Base-by-base conservation (phyloP, 2,113 vertebrate species). In the Polypterus senegalus region DNA sequence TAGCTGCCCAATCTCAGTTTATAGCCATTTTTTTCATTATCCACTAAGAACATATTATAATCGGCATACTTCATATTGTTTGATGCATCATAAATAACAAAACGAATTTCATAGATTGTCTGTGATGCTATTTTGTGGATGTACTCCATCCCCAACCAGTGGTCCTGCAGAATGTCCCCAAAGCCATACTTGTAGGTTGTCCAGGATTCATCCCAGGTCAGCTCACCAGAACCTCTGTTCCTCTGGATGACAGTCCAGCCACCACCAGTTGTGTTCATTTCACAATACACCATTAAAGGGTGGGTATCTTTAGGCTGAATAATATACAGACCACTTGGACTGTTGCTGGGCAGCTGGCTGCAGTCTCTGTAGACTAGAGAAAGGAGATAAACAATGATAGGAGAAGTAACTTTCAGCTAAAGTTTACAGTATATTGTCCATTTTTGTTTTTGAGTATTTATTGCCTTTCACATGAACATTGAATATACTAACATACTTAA, bases 211-310 rank as follows among this genome's bases (percentile, higher is more conserved):
- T 72, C 73, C 78, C 80, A 82, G 62, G 72, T 72, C 48, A 75
- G 65, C 0, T 67, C 10, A 0, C 69, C 74, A 61, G 68, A 67
- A 0, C 57, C 58, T 63, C 63, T 71, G 60, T 82, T 82, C 63
- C 71, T 79, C 65, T 82, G 80, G 61, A 82, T 68, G 48, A 80
- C 71, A 0, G 78, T 82, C 80, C 78, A 82, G 54, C 77, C 75
- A 0, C 76, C 74, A 0, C 66, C 52, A 2, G 69, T 69, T 2
- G 60, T 51, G 0, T 66, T 74, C 71, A 77, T 74, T 44, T 78
- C 71, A 0, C 80, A 81, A 59, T 72, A 75, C 63, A 82, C 80
- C 55, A 82, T 68, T 0, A 81, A 61, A 6, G 66, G 72, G 57
- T 74, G 76, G 0, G 70, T 70, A 46, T 67, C 69, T 3, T 67